Evolutionary conservation across 2,113 vertebrate genomes (phyloP).

Genomic region (Accipiter virgatus): DNA sequence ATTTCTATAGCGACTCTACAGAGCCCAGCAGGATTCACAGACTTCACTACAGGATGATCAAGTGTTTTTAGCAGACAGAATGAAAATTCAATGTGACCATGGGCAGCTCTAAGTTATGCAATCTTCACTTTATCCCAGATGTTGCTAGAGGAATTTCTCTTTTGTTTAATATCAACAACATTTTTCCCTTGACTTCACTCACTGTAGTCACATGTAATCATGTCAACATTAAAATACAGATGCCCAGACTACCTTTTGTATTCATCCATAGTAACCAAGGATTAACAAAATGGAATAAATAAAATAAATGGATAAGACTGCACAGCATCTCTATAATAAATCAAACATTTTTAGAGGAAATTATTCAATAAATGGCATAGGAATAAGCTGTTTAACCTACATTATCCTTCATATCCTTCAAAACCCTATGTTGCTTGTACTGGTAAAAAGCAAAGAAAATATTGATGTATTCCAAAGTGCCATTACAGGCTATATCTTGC

Average conservation of each 20-base stretch:
- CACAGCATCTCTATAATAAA: neutral
- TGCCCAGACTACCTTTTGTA: neutral
- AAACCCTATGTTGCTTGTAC: neutral
- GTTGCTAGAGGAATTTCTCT: conserved; percentile 13
- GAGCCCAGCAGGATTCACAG: neutral
- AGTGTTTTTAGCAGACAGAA: neutral
- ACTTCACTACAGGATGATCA: neutral
- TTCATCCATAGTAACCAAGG: neutral
- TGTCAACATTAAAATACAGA: neutral
- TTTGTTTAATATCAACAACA: conserved; percentile 15
- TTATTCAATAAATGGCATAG: neutral
- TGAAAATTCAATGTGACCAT: neutral
- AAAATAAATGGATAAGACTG: neutral
- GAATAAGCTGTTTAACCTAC: neutral
- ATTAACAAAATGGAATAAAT: neutral
- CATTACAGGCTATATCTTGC: neutral
- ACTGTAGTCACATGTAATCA: conserved; percentile 16
- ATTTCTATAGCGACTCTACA: neutral
- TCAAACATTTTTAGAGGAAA: neutral
- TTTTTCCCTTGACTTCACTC: neutral
- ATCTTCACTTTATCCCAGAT: neutral
- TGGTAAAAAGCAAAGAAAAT: neutral
- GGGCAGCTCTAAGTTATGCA: neutral
- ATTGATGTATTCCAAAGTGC: neutral
- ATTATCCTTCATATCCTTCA: neutral